A percentile compares a stretch with the other conserved stretches of the same genome.
These are phyloP conservation scores for Halictus ligatus DNA, from an alignment of 2,888 invertebrate species.

Conservation along the genomic window DNA sequence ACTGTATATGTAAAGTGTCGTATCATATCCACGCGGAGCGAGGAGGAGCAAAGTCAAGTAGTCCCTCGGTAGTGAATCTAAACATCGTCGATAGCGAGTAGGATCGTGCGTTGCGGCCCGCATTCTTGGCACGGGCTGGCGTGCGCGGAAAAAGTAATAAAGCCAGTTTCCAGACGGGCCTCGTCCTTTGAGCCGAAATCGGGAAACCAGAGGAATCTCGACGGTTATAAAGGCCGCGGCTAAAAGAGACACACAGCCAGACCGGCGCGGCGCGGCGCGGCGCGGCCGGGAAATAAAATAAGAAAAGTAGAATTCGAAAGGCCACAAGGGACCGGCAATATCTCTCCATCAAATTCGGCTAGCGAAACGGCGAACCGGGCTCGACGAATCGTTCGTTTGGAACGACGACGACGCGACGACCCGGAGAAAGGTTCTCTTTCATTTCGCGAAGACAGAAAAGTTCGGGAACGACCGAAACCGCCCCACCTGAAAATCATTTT, in stretches of 20 bases:
- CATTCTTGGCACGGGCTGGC: conserved; percentile 9
- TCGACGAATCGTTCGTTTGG: conserved; percentile 38
- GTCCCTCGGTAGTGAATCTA: not conserved
- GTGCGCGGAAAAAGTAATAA: conserved; percentile 67
- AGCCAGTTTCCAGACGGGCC: conserved; percentile 51
- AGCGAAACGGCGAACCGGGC: conserved; percentile 48
- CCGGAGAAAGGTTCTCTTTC: conserved; percentile 32
- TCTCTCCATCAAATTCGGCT: conserved; percentile 74
- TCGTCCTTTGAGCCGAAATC: conserved; percentile 61
- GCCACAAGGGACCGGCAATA: conserved; percentile 68
- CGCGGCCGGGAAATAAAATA: conserved; percentile 38
- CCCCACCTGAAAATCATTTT: conserved; percentile 69
- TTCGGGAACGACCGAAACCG: conserved; percentile 27
- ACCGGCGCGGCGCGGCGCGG: not conserved
- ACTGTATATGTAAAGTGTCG: too few relatives aligned
- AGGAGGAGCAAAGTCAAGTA: not conserved
- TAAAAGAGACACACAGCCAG: conserved; percentile 47
- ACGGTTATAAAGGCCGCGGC: conserved; percentile 48
- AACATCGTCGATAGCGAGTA: not conserved
- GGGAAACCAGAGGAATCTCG: conserved; percentile 62
- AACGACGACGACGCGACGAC: conserved; percentile 26
- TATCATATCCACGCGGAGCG: not conserved
- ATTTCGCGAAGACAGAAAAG: conserved; percentile 33
- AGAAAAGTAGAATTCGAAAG: conserved; percentile 52
- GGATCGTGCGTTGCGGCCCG: not conserved